Evolutionary conservation across 1,140 invertebrate species (phyloP), one percentile per base, ranked within the genome.

Genomic region (Psix sp.): DNA sequence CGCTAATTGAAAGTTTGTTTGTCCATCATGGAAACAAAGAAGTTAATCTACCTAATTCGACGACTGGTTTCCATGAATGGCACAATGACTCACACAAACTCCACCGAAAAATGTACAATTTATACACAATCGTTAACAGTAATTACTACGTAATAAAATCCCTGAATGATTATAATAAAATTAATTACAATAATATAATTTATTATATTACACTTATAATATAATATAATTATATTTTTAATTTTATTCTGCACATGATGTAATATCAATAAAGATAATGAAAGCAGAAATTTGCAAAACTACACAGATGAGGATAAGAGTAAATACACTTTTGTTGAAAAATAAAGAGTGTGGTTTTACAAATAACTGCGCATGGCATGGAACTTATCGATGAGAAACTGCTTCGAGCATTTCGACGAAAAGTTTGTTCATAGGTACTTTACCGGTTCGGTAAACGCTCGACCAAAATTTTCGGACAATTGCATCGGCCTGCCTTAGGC

Each of bases 401-500:
- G 43, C 26, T 33, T 46, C 52, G 5, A 60, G 45, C 56, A 60
- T 60, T 60, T 60, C 56, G 18, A 60, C 13, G n/a, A 60, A 60
- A 5, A 60, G 36, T 18, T 60, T 35, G 11, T 49, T 38, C 45
- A 49, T 49, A 16, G 17, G 11, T 5, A 49, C 21, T 17, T 49
- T 49, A 5, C 56, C 56, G 11, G 96, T 95, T 77, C 93, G 91
- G 77, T 96, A 94, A 13, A 98, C 91, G 77, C 89, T 90, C 5
- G 92, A 91, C 97, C 97, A 99, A 86, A 96, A 98, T 76, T 92
- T 91, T 38, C 96, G 90, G 43, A 97, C 91, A 15, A 95, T 91
- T 18, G 93, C 90, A 84, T 98, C 96, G 0, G 95, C 94, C 85
- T 97, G 95, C 72, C 96, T 89, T 63, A 99, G 87, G 43, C 94